Base-by-base conservation (phyloP, 2,113 vertebrate species). In the Marmota flaviventris region DNA sequence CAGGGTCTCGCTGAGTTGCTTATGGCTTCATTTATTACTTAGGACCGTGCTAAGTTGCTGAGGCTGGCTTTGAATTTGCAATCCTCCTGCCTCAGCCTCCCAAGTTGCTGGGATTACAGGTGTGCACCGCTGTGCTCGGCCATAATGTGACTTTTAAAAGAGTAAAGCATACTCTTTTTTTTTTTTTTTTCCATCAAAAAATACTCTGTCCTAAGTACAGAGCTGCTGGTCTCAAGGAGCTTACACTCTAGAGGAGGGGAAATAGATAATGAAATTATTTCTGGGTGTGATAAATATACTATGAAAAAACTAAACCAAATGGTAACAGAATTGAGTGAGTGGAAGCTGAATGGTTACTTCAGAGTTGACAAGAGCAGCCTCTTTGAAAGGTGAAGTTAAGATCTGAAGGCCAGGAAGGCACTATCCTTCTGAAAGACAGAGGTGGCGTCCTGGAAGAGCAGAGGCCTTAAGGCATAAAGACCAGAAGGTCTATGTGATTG, bases 121-220 rank as follows among this genome's bases (percentile, higher is more conserved):
- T 58, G 20, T 58, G 56, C 56, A 58, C 56, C 1, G 18, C 56
- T 58, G 56, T 53, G 13, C 14, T 14, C 13, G 1, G 51, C 56
- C 56, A 58, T 24, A 58, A 75, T 92, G 32, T 91, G 37, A 2
- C 11, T 94, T 93, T 88, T 56, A 56, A 82, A 97, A 94, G 24
- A 86, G n/a, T 39, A 92, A 48, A 93, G 84, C 1, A 61, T 79
- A 90, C 12, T 53, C 2, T 70, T 1, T 3, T 87, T 67, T 96
- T 45, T 45, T 96, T 45, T 45, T 45, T 45, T 45, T 42, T 42
- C 8, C 93, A 82, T 93, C 16, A 72, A 75, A 89, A 87, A 91
- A 76, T 39, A 86, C 2, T 90, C 53, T 78, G 22, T 81, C 95
- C 8, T 92, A 72, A 2, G 24, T 73, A 5, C 56, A 67, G 37